Percentiles rank a stretch among this genome's conserved stretches.
These are phyloP conservation scores for Ctenodactylus gundi DNA, from an alignment of 2,113 vertebrate species.

Conservation along the genomic window DNA sequence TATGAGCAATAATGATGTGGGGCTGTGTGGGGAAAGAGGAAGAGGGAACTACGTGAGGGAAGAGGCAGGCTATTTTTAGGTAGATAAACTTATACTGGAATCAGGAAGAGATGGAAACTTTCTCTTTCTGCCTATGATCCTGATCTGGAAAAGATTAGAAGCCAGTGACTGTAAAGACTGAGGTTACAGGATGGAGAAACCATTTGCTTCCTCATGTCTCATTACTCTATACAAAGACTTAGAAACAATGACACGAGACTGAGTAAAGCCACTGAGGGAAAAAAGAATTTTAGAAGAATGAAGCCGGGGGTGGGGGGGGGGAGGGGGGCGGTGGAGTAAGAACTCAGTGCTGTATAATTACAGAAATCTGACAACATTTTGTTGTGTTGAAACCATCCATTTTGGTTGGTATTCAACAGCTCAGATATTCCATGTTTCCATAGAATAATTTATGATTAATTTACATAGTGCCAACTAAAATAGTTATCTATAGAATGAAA, in stretches of 20 bases:
- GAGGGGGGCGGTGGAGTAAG: no score
- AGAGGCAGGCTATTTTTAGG: slow-evolving; percentile 73
- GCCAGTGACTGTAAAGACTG: slow-evolving; percentile 18
- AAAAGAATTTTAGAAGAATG: background rate
- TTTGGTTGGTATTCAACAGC: background rate
- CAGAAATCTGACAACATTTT: background rate
- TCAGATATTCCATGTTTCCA: background rate
- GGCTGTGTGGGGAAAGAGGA: slow-evolving; percentile 55
- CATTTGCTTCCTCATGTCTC: background rate
- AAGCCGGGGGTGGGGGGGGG: no score
- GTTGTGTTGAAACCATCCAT: no score
- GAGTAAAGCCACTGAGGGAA: background rate
- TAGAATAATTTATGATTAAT: background rate
- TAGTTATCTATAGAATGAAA: background rate
- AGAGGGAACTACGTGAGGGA: background rate
- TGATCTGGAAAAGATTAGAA: slow-evolving; percentile 69
- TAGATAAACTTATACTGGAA: background rate
- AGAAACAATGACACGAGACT: slow-evolving; percentile 27
- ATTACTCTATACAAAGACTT: background rate
- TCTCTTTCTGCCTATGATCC: slow-evolving; percentile 68
- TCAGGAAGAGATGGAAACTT: slow-evolving; percentile 67
- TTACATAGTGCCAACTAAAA: background rate
- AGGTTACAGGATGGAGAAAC: slow-evolving; percentile 52
- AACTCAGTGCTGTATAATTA: no score
- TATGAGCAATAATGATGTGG: slow-evolving; percentile 33